Conservation (phyloP, 1,140 invertebrate genomes). For the Marisa cornuarietis region DNA sequence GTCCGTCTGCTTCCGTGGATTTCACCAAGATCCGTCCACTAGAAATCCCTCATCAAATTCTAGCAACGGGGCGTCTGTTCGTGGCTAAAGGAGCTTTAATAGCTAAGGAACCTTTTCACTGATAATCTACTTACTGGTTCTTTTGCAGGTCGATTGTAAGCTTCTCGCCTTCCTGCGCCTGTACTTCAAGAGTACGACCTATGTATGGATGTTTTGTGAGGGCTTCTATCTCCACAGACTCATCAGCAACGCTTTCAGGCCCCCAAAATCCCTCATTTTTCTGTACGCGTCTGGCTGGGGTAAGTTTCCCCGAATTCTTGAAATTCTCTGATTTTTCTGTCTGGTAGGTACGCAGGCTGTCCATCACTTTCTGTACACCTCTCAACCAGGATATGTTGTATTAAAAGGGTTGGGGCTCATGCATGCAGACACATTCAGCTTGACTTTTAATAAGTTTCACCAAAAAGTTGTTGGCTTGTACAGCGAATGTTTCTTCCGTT, state of each 20-base stretch:
- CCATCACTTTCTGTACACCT: not conserved
- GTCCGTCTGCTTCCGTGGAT: too few relatives aligned
- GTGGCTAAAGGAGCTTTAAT: not conserved
- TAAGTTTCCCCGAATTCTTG: slow-evolving; percentile 31
- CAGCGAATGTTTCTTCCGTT: not conserved
- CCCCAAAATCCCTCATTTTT: slow-evolving; percentile 67
- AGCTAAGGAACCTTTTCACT: too few relatives aligned
- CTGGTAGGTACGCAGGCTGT: not conserved
- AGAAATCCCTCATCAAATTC: not conserved
- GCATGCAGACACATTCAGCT: not conserved
- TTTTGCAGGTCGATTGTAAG: slow-evolving; percentile 59
- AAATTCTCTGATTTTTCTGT: not conserved
- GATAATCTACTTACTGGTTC: slow-evolving; percentile 7
- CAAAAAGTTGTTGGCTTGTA: too few relatives aligned
- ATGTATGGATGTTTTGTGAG: slow-evolving; percentile 71
- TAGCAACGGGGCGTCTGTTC: not conserved
- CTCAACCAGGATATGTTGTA: not conserved
- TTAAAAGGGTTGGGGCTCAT: not conserved
- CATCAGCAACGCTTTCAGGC: slow-evolving; percentile 70
- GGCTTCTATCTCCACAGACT: slow-evolving; percentile 71
- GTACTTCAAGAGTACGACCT: slow-evolving; percentile 58
- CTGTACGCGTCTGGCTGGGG: slow-evolving; percentile 72
- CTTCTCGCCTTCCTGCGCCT: slow-evolving; percentile 56
- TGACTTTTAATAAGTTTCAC: not conserved
- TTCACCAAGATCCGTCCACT: not conserved